A percentile compares a stretch with the other conserved stretches of the same genome.
phyloP scores from a whole-genome alignment of 1,140 invertebrate species.

The Ladona fulva region DNA sequence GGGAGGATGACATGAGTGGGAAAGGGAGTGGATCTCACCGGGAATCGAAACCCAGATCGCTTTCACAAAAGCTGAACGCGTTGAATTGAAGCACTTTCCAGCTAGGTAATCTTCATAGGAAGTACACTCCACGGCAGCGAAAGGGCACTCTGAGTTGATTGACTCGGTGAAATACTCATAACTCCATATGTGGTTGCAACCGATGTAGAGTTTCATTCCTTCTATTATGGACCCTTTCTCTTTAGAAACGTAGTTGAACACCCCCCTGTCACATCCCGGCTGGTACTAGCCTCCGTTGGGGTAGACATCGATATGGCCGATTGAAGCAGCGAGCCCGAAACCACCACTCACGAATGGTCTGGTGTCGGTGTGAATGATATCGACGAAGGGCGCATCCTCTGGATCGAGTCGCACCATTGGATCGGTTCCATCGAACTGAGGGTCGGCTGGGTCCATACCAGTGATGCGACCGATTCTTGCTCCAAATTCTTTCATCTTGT shows the following conservation, averaged over 20 bases:
- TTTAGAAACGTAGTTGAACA: slow-evolving; percentile 55
- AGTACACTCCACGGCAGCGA: slow-evolving; percentile 62
- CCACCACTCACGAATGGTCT: slow-evolving; percentile 69
- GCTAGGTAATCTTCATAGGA: slow-evolving; percentile 66
- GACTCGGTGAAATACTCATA: slow-evolving; percentile 81
- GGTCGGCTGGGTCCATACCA: slow-evolving; percentile 85
- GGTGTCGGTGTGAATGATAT: slow-evolving; percentile 81
- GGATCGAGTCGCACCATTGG: slow-evolving; percentile 73
- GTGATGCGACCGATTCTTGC: slow-evolving; percentile 56
- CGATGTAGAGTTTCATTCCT: slow-evolving; percentile 63
- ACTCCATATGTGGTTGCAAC: slow-evolving; percentile 77
- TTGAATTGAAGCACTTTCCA: slow-evolving; percentile 66
- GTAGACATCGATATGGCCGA: slow-evolving; percentile 83
- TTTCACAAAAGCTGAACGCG: too few species aligned
- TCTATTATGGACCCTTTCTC: slow-evolving; percentile 53
- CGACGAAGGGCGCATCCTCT: slow-evolving; percentile 75
- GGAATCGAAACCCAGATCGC: too few species aligned
- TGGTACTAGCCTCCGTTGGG: slow-evolving; percentile 79
- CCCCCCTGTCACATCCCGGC: slow-evolving; percentile 69
- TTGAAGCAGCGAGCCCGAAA: slow-evolving; percentile 66
- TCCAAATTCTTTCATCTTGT: slow-evolving; percentile 54
- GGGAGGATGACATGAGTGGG: too few species aligned
- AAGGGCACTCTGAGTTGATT: slow-evolving; percentile 63
- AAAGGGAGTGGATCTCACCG: too few species aligned
- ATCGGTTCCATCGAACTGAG: slow-evolving; percentile 77